Percentiles rank a stretch among this genome's conserved stretches.
phyloP scores from a whole-genome alignment of 2,113 vertebrate genomes.

The Athene cunicularia region DNA sequence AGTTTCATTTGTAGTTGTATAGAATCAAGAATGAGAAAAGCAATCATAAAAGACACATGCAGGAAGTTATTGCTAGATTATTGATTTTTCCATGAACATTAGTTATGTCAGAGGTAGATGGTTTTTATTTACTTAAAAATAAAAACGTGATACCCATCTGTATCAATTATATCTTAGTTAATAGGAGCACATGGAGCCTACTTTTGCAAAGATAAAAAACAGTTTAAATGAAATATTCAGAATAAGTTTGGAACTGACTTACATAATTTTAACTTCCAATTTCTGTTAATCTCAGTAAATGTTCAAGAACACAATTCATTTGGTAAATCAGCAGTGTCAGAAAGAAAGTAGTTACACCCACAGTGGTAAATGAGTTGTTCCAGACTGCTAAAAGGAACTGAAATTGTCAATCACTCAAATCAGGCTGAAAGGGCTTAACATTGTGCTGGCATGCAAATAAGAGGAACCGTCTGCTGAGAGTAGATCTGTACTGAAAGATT shows the following conservation, averaged over 20 bases:
- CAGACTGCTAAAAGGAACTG: slow-evolving; percentile 44
- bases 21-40: background rate
- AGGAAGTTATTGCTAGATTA: background rate
- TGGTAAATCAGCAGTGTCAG: slow-evolving; percentile 32
- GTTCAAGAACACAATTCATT: slow-evolving; percentile 36
- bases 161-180: background rate
- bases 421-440: slow-evolving; percentile 36
- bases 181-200: background rate
- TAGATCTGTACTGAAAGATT: slow-evolving; percentile 8
- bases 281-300: slow-evolving; percentile 17
- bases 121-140: slow-evolving; percentile 3
- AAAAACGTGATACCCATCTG: background rate
- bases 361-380: slow-evolving; percentile 42
- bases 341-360: slow-evolving; percentile 54
- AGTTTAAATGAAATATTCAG: background rate
- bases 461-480: slow-evolving; percentile 7
- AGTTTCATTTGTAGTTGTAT: background rate
- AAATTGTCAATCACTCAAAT: slow-evolving; percentile 53
- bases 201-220: background rate
- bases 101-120: background rate
- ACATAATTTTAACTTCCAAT: slow-evolving; percentile 27
- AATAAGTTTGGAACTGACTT: background rate
- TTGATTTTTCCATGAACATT: background rate
- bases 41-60: background rate
- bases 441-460: slow-evolving; percentile 41